These are phyloP conservation scores for Champsocephalus gunnari DNA, from an alignment of 2,797 vertebrate species.

Conservation along the genomic window DNA sequence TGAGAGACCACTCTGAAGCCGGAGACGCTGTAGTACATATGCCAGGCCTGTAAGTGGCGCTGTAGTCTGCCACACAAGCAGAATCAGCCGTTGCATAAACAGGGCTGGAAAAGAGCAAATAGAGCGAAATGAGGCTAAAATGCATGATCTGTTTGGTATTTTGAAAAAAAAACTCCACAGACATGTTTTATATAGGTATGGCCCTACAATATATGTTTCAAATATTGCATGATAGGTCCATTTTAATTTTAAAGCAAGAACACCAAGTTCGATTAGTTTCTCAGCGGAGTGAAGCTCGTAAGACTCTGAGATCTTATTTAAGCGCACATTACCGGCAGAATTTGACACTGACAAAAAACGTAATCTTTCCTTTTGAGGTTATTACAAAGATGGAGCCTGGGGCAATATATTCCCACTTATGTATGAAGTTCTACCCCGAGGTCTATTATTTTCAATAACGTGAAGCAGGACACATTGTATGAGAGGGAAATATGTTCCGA, in stretches of 20 bases:
- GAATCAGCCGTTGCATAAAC: too few relatives aligned
- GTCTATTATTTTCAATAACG: neutral
- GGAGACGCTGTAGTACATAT: too few relatives aligned
- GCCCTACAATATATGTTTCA: too few relatives aligned
- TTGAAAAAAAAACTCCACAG: too few relatives aligned
- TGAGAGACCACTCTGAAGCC: too few relatives aligned
- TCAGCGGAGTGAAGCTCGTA: neutral
- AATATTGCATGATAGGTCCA: too few relatives aligned
- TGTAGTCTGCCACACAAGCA: too few relatives aligned
- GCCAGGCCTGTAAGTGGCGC: too few relatives aligned
- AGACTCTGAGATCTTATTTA: conserved; percentile 6
- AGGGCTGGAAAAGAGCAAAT: too few relatives aligned
- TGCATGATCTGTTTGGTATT: too few relatives aligned
- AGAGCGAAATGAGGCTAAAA: too few relatives aligned
- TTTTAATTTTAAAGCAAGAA: neutral
- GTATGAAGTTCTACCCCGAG: neutral
- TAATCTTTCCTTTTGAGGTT: conserved; percentile 31
- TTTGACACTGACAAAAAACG: neutral
- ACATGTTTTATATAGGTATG: too few relatives aligned
- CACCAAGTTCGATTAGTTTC: neutral
- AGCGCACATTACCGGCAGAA: neutral
- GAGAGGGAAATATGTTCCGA: neutral
- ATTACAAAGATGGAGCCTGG: neutral
- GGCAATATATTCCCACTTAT: neutral
- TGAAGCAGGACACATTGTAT: neutral